Percentiles rank a stretch among this genome's conserved stretches.
Conservation (phyloP, 2,797 vertebrate genomes). For the Periophthalmus magnuspinnatus region DNA sequence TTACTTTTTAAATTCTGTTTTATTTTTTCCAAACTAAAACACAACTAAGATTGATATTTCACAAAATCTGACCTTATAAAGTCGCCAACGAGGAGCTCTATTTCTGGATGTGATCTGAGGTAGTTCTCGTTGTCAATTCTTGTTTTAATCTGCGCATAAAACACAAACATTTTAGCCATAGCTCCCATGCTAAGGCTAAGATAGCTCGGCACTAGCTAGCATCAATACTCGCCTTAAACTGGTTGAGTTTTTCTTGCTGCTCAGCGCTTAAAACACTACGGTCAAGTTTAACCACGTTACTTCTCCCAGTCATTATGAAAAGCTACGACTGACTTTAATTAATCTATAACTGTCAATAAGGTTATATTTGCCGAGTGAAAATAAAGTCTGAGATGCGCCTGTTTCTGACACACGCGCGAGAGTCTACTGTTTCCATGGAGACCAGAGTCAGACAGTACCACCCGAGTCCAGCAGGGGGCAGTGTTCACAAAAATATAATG, state of each 20-base stretch:
- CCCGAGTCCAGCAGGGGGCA: conserved; percentile 31
- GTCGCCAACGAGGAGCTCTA: conserved; percentile 68
- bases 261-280: conserved; percentile 57
- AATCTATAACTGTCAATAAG: not conserved
- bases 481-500: not conserved
- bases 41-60: not conserved
- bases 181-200: too few species aligned
- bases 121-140: conserved; percentile 78
- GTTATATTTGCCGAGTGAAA: not conserved
- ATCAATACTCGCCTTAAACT: conserved; percentile 69
- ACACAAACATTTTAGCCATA: conserved; percentile 4
- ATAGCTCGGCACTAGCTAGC: not conserved
- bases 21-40: too few species aligned
- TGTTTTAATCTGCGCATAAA: conserved; percentile 67
- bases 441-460: conserved; percentile 9
- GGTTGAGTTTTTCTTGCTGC: conserved; percentile 72
- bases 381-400: conserved; percentile 29
- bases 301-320: conserved; percentile 51
- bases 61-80: conserved; percentile 70
- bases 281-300: conserved; percentile 39
- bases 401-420: conserved; percentile 27
- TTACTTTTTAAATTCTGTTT: too few species aligned
- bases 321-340: not conserved
- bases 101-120: conserved; percentile 74
- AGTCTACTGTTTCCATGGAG: conserved; percentile 47